phyloP scores from a whole-genome alignment of 2,797 vertebrate genomes.

The Acrocephalus scirpaceus region DNA sequence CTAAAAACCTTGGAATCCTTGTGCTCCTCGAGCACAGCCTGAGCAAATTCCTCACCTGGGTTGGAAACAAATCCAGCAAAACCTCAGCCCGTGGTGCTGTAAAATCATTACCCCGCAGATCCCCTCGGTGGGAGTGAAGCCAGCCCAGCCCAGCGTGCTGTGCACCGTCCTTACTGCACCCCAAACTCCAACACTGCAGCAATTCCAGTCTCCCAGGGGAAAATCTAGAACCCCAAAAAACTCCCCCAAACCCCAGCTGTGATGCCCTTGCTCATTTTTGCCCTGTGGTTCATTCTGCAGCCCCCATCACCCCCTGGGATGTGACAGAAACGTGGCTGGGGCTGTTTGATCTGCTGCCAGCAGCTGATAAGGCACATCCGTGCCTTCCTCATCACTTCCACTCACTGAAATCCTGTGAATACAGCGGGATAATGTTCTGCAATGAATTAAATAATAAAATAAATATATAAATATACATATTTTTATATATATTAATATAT shows the following conservation, averaged over 20 bases:
- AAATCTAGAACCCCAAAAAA: neutral
- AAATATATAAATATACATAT: too few relatives aligned
- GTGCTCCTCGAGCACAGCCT: neutral
- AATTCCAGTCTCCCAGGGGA: too few relatives aligned
- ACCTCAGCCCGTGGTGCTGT: neutral
- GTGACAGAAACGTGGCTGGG: neutral
- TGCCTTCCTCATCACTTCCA: neutral
- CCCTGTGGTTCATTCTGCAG: neutral
- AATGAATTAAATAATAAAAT: too few relatives aligned
- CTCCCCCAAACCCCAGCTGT: neutral
- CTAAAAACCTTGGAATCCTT: neutral
- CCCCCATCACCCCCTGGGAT: neutral
- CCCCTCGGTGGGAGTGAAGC: too few relatives aligned
- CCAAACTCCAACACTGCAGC: too few relatives aligned
- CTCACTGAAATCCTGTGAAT: neutral
- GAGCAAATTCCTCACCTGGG: slow-evolving; percentile 13
- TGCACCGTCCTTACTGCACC: too few relatives aligned
- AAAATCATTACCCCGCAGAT: neutral
- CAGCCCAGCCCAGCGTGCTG: too few relatives aligned
- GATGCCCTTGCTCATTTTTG: neutral
- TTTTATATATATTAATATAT: too few relatives aligned
- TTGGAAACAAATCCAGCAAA: neutral
- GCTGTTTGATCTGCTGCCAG: neutral
- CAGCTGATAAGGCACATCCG: neutral
- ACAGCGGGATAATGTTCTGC: too few relatives aligned